A percentile compares a stretch with the other conserved stretches of the same genome.
These are phyloP conservation scores for Epistrophella euchroma DNA, from an alignment of 2,888 invertebrate genomes.

Conservation along the genomic window DNA sequence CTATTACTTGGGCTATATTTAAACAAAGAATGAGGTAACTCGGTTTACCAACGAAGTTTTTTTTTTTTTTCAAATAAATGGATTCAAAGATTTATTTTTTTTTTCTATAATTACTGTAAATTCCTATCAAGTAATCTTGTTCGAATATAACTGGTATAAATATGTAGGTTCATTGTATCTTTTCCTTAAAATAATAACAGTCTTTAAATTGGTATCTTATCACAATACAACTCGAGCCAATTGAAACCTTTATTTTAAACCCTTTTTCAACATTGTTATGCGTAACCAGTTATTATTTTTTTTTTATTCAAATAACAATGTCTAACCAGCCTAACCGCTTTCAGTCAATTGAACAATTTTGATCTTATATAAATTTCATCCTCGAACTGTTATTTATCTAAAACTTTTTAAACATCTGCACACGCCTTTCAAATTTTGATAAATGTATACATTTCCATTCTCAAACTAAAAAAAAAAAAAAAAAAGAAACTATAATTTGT, in stretches of 20 bases:
- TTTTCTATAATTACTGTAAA: background rate
- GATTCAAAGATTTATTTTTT: too few species aligned
- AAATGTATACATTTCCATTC: constrained; percentile 65
- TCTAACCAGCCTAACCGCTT: constrained; percentile 57
- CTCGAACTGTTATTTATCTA: constrained; percentile 48
- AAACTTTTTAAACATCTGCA: constrained; percentile 71
- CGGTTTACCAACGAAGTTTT: too few species aligned
- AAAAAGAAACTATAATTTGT: constrained; percentile 60
- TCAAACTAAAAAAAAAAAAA: constrained; percentile 17
- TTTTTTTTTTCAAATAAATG: too few species aligned
- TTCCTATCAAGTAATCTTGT: background rate
- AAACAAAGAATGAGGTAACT: too few species aligned
- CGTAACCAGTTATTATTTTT: constrained; percentile 36
- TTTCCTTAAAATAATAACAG: constrained; percentile 26
- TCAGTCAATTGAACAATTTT: constrained; percentile 68
- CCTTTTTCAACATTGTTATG: constrained; percentile 51
- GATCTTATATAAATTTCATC: constrained; percentile 36
- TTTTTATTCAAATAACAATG: constrained; percentile 7
- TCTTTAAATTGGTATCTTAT: constrained; percentile 1
- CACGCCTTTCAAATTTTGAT: constrained; percentile 72
- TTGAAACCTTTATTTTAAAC: constrained; percentile 46
- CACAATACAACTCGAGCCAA: constrained; percentile 4
- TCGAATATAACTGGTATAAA: background rate
- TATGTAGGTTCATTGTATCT: background rate
- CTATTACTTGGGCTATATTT: too few species aligned